Evolutionary conservation across 2,113 vertebrate genomes (phyloP), one percentile per base, ranked within the genome.

Genomic region (Rhea americana): DNA sequence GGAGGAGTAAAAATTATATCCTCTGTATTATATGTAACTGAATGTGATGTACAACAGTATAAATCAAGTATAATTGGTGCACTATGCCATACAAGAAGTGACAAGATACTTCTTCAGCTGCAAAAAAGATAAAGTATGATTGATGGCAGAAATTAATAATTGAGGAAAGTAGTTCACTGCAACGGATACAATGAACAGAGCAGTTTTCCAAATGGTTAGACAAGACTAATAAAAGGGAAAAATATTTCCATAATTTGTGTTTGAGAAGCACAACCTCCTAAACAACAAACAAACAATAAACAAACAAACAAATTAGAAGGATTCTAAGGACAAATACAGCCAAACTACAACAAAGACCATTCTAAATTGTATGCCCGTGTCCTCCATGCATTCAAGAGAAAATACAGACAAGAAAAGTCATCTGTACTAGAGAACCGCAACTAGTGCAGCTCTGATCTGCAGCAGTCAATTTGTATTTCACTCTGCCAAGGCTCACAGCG

Each of bases 141-240:
- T 96, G 96, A 96, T 95, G 80, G 89, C 87, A 95, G 73, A 93
- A 95, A 95, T 94, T 94, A 96, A 94, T 95, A 96, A 88, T 59
- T 93, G 87, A 91, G 82, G 14, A 83, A 87, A 73, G 70, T 66
- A 84, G 78, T 90, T 96, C 77, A 85, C 71, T 91, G 82, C 73
- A 82, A 25, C 37, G 85, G 65, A 93, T 81, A 84, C 3, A 37
- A 90, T 66, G 78, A 87, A 48, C 1, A 2, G 53, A 94, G 48
- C 59, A 73, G 48, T 61, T 91, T 91, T 90, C 59, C 89, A 70
- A 96, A 88, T n/a, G 53, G 21, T 87, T 90, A 84, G 53, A 65
- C 50, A 76, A 62, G 62, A 66, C 41, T 83, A 90, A 88, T 66
- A 93, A 91, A 61, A 47, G 41, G 17, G 48, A 50, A 77, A 75